Conservation (phyloP, 1,140 invertebrate species). For the Bemisia tabaci region DNA sequence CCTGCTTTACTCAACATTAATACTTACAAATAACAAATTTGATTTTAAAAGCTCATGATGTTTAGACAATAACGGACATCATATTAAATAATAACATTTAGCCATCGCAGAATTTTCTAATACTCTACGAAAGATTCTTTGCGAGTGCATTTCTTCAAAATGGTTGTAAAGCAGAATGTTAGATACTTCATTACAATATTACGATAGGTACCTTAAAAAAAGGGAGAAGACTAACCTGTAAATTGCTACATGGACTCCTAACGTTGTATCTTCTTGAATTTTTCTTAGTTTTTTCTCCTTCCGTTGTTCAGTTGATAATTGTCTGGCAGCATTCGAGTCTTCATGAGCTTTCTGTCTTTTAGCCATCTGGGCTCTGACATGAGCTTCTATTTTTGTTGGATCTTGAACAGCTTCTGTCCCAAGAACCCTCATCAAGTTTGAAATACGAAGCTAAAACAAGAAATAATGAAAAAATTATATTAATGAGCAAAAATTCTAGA, state of each 20-base stretch:
- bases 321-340: conserved; percentile 86
- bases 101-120: too few species aligned
- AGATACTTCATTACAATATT: too few species aligned
- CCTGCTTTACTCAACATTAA: too few species aligned
- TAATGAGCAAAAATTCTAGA: conserved; percentile 2
- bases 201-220: too few species aligned
- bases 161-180: too few species aligned
- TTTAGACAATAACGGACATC: too few species aligned
- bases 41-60: too few species aligned
- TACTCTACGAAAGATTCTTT: too few species aligned
- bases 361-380: conserved; percentile 95
- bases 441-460: conserved; percentile 61
- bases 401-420: conserved; percentile 97
- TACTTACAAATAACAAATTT: too few species aligned
- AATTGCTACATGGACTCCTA: conserved; percentile 82
- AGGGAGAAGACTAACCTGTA: conserved; percentile 71
- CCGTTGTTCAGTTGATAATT: conserved; percentile 85
- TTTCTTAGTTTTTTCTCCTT: conserved; percentile 88
- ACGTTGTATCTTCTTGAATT: conserved; percentile 76
- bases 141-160: too few species aligned
- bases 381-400: conserved; percentile 97
- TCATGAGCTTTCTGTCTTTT: conserved; percentile 90
- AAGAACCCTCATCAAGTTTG: conserved; percentile 95
- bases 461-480: conserved; percentile 2
- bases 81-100: too few species aligned